phyloP scores from a whole-genome alignment of 2,888 invertebrate species.

The Pomacea canaliculata region DNA sequence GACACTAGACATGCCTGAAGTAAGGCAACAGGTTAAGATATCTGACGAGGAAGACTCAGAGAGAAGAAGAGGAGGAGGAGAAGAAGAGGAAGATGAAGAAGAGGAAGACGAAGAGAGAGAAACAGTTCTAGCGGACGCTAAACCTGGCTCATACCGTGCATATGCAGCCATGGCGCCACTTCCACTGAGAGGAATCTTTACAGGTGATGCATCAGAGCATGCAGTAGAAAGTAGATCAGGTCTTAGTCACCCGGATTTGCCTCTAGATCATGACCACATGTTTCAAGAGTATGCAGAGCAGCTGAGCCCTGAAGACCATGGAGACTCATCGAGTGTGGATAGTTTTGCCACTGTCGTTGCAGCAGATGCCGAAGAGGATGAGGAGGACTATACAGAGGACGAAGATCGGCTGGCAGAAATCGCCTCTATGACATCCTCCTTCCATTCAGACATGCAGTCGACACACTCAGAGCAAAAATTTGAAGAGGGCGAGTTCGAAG shows the following conservation, averaged over 20 bases:
- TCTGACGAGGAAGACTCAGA: slow-evolving; percentile 1
- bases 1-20: slow-evolving; percentile 11
- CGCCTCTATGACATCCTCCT: slow-evolving; percentile 71
- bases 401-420: slow-evolving; percentile 73
- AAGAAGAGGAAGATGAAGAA: slow-evolving; percentile 20
- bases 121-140: slow-evolving; percentile 45
- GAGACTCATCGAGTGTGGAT: slow-evolving; percentile 68
- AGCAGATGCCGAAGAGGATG: slow-evolving; percentile 58
- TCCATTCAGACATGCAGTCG: slow-evolving; percentile 73
- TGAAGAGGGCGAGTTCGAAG: slow-evolving; percentile 31
- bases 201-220: slow-evolving; percentile 7
- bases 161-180: slow-evolving; percentile 25
- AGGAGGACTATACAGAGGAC: slow-evolving; percentile 75
- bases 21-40: background rate
- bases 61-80: background rate
- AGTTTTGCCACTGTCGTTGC: slow-evolving; percentile 69
- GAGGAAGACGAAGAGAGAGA: slow-evolving; percentile 15
- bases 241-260: slow-evolving; percentile 21
- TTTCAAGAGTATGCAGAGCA: slow-evolving; percentile 25
- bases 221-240: slow-evolving; percentile 38
- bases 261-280: slow-evolving; percentile 19
- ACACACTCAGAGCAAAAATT: slow-evolving; percentile 33
- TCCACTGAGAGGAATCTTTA: slow-evolving; percentile 20
- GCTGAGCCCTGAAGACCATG: slow-evolving; percentile 50
- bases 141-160: slow-evolving; percentile 36